phyloP scores from a whole-genome alignment of 1,140 invertebrate genomes.

The Psilanteris sp. region DNA sequence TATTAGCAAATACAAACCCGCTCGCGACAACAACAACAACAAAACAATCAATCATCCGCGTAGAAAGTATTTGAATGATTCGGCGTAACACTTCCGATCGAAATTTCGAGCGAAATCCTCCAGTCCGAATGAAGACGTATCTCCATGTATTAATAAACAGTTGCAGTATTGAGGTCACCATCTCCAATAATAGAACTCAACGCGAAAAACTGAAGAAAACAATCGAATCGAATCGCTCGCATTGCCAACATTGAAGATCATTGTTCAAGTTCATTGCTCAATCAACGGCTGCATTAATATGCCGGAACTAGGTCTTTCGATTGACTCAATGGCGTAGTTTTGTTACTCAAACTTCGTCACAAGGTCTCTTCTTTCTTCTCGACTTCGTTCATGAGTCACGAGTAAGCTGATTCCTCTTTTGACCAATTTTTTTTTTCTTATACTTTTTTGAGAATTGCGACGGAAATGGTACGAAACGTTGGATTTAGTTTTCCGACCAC shows the following conservation, averaged over 20 bases:
- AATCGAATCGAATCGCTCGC: conserved; percentile 62
- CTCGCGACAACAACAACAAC: too few species aligned
- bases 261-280: conserved; percentile 73
- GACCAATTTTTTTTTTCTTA: conserved; percentile 45
- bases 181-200: conserved; percentile 56
- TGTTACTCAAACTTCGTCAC: conserved; percentile 59
- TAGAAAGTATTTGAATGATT: conserved; percentile 28
- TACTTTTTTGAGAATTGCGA: conserved; percentile 33
- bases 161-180: conserved; percentile 45
- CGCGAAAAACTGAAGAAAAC: conserved; percentile 58
- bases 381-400: conserved; percentile 44
- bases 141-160: background rate
- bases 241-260: conserved; percentile 68
- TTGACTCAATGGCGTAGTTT: conserved; percentile 52
- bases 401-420: conserved; percentile 55
- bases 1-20: too few species aligned
- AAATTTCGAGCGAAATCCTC: conserved; percentile 30
- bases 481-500: conserved; percentile 31
- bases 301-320: conserved; percentile 59
- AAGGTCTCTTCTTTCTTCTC: conserved; percentile 62
- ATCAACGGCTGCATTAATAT: conserved; percentile 59
- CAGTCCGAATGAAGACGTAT: conserved; percentile 15
- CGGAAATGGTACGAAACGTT: conserved; percentile 16
- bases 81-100: conserved; percentile 36
- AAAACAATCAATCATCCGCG: conserved; percentile 16